phyloP scores from a whole-genome alignment of 2,113 vertebrate genomes.

The Physeter macrocephalus region DNA sequence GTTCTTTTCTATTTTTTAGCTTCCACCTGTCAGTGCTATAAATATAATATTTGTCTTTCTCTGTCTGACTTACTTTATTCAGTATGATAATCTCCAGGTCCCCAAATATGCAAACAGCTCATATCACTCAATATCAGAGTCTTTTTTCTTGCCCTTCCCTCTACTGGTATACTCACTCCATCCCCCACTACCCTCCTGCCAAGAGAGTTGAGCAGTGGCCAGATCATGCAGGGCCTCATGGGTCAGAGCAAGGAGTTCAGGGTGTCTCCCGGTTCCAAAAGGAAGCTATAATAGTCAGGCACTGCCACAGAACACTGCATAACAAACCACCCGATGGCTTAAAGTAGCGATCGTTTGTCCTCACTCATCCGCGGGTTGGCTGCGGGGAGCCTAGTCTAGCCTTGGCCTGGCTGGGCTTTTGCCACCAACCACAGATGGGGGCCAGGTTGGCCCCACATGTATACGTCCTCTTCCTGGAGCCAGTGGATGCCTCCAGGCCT shows the following conservation, averaged over 20 bases:
- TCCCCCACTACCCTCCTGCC: rapidly evolving
- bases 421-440: rapidly evolving
- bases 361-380: background rate
- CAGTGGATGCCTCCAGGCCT: rapidly evolving
- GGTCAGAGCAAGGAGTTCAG: too few relatives aligned
- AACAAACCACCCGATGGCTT: background rate
- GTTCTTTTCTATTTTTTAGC: background rate
- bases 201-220: background rate
- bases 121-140: background rate
- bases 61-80: background rate
- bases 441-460: rapidly evolving
- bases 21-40: background rate
- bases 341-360: background rate
- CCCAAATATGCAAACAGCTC: background rate
- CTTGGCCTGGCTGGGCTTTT: background rate
- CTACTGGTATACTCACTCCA: background rate
- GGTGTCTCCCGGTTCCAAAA: background rate
- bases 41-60: background rate
- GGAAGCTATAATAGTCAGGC: background rate
- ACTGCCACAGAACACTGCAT: rapidly evolving
- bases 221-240: background rate
- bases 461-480: background rate
- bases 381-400: background rate
- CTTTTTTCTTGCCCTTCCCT: background rate
- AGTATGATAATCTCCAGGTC: background rate